These are phyloP conservation scores for Bombus breviceps DNA, from an alignment of 1,140 invertebrate species.

Conservation along the genomic window DNA sequence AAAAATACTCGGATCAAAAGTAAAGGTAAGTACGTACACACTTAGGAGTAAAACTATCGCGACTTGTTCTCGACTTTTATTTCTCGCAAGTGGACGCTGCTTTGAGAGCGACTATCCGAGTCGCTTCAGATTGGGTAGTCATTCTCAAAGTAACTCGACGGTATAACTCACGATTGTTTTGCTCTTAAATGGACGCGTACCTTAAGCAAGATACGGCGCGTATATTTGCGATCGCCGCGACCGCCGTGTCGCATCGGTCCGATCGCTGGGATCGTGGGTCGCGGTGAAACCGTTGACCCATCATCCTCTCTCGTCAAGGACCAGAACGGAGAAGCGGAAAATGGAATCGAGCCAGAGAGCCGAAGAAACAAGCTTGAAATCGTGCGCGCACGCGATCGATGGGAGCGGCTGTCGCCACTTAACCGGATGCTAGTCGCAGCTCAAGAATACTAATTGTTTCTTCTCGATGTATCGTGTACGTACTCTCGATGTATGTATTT, in stretches of 20 bases:
- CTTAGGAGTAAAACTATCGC: too few species aligned
- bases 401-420: conserved; percentile 73
- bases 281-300: background rate
- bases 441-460: conserved; percentile 76
- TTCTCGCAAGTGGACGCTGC: too few species aligned
- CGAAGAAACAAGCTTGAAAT: conserved; percentile 15
- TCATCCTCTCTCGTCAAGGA: conserved; percentile 14
- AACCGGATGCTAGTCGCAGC: conserved; percentile 78
- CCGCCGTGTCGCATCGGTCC: too few species aligned
- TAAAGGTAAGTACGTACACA: background rate
- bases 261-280: background rate
- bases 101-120: too few species aligned
- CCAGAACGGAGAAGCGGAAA: background rate
- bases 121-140: too few species aligned
- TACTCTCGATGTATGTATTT: background rate
- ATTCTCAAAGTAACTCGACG: too few species aligned
- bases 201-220: too few species aligned
- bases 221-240: too few species aligned
- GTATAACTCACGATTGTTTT: too few species aligned
- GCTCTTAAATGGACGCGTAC: too few species aligned
- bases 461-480: background rate
- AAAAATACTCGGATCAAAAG: background rate
- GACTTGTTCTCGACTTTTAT: too few species aligned
- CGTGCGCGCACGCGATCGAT: conserved; percentile 51
- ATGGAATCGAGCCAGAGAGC: conserved; percentile 22